Evolutionary conservation across 2,888 invertebrate genomes (phyloP), one percentile per base, ranked within the genome.

Genomic region (Eupithecia subumbrata): DNA sequence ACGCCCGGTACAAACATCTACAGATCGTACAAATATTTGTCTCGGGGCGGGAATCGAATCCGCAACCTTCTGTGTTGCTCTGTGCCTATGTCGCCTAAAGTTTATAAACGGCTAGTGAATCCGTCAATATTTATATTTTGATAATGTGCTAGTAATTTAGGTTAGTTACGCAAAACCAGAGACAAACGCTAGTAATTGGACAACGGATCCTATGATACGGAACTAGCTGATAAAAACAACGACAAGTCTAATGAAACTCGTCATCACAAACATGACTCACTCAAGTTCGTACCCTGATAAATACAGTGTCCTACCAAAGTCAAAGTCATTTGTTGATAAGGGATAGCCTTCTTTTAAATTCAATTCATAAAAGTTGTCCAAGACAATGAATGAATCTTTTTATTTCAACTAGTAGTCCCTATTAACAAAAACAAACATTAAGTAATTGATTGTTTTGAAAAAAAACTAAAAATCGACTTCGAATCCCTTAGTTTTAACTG

Each of bases 171-270:
- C 22, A 34, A 30, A 64, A 34, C 18, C 16, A 60, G 14, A 70
- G 56, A 52, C 40, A 25, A 9, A 14, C 37, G 34, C 12, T 48
- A 72, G 64, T 52, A 12, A 66, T 64, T 73, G 66, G 66, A 67
- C 45, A 76, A n/a, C 69, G 56, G 56, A 69, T 69, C 60, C 64
- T 52, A 34, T 43, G 37, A 40, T 67, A 68, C 52, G 74, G 74
- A 72, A 74, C 74, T 56, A 22, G 5, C 22, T 71, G 73, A 74
- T 76, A 71, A 74, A 75, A 73, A 67, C 45, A 66, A 48, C 43
- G 60, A 16, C 67, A 40, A 60, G 45, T 76, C 63, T 71, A 73
- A 73, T 73, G 67, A 60, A 76, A 67, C 64, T 74, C 34, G 70
- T 71, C 70, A 74, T 74, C 25, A 68, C 66, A 52, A 52, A 25